Percentiles rank a stretch among this genome's conserved stretches.
phyloP scores from a whole-genome alignment of 2,888 invertebrate species.

The Lordiphosa andalusiaca region DNA sequence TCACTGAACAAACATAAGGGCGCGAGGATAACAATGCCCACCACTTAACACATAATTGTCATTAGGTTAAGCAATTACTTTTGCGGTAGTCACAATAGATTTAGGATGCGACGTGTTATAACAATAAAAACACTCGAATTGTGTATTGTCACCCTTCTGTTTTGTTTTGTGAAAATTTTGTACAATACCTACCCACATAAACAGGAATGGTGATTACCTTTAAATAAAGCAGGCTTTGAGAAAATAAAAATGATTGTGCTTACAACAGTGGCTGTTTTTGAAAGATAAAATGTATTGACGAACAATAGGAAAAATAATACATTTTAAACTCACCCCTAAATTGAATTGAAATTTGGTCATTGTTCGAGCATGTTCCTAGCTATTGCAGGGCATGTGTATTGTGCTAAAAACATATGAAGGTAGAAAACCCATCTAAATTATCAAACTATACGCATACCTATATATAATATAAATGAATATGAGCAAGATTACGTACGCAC shows the following conservation, averaged over 20 bases:
- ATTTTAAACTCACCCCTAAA: conserved; percentile 67
- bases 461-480: background rate
- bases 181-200: conserved; percentile 58
- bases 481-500: background rate
- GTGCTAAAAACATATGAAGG: conserved; percentile 39
- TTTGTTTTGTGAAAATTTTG: conserved; percentile 55
- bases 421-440: conserved; percentile 23
- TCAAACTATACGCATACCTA: conserved; percentile 18
- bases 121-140: conserved; percentile 75
- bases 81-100: conserved; percentile 49
- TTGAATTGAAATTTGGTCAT: conserved; percentile 59
- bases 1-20: conserved; percentile 29
- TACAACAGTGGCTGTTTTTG: conserved; percentile 67
- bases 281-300: conserved; percentile 69
- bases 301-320: conserved; percentile 64
- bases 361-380: conserved; percentile 70
- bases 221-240: conserved; percentile 61
- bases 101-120: conserved; percentile 71
- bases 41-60: conserved; percentile 73
- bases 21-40: conserved; percentile 58
- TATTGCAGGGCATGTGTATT: conserved; percentile 53
- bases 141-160: conserved; percentile 70
- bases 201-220: conserved; percentile 61
- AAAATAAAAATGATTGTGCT: conserved; percentile 39
- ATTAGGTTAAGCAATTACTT: conserved; percentile 74